A percentile compares a stretch with the other conserved stretches of the same genome.
Conservation (phyloP, 1,140 invertebrate species). For the Solenopsis fugax region DNA sequence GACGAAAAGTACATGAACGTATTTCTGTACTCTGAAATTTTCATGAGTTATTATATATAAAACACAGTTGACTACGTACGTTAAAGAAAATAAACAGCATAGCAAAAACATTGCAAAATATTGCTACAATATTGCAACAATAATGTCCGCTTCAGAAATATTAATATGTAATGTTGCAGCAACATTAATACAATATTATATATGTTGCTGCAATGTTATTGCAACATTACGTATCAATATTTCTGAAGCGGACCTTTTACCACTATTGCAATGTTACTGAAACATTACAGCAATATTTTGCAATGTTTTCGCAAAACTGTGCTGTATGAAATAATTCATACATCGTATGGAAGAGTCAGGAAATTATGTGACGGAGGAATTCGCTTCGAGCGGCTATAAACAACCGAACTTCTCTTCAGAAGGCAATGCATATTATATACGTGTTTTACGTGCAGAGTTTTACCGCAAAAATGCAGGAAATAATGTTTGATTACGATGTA, state of each 20-base stretch:
- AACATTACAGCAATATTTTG: no score
- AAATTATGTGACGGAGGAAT: not conserved
- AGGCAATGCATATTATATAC: not conserved
- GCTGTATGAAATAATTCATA: not conserved
- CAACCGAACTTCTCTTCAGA: not conserved
- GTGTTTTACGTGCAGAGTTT: not conserved
- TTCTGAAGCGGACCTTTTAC: no score
- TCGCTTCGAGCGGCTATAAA: not conserved
- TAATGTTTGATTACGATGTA: constrained; percentile 7
- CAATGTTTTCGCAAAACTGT: no score
- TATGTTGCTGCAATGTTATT: no score
- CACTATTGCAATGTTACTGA: no score
- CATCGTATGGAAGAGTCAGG: not conserved
- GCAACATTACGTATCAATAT: no score
- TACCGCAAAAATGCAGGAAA: constrained; percentile 28
- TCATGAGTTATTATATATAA: not conserved
- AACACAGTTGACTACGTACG: not conserved
- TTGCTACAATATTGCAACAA: no score
- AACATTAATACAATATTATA: no score
- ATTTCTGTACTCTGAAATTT: not conserved
- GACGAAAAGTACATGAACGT: not conserved
- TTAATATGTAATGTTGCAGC: no score
- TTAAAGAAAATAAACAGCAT: no score
- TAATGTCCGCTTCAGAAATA: no score
- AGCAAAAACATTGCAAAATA: no score